A percentile compares a stretch with the other conserved stretches of the same genome.
These are phyloP conservation scores for Panagrolaimus sp. DNA, from an alignment of 1,140 invertebrate species.

Conservation along the genomic window DNA sequence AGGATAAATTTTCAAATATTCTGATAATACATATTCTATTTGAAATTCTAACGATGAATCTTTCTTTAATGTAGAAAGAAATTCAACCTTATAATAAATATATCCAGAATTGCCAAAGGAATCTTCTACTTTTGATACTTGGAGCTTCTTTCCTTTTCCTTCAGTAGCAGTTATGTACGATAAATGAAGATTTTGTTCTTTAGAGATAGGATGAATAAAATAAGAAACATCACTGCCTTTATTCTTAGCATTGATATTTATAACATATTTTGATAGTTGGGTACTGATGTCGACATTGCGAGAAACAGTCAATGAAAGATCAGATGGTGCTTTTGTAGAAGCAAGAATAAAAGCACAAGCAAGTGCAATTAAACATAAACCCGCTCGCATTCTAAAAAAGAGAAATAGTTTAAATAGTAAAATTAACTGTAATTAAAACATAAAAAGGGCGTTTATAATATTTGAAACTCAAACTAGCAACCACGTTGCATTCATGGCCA, in stretches of 20 bases:
- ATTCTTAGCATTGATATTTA: conserved; percentile 40
- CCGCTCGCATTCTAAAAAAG: too few species aligned
- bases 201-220: conserved; percentile 36
- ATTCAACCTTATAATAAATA: conserved; percentile 47
- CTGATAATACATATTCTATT: conserved; percentile 38
- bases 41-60: conserved; percentile 36
- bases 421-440: too few species aligned
- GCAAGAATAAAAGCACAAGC: too few species aligned
- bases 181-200: conserved; percentile 33
- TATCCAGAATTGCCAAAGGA: conserved; percentile 22
- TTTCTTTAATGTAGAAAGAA: conserved; percentile 32
- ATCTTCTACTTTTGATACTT: conserved; percentile 20
- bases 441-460: too few species aligned
- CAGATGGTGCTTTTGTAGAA: too few species aligned
- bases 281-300: conserved; percentile 47
- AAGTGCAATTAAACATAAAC: too few species aligned
- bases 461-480: too few species aligned
- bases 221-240: conserved; percentile 29
- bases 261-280: conserved; percentile 41
- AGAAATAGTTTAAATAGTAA: too few species aligned
- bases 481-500: too few species aligned
- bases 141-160: conserved; percentile 30
- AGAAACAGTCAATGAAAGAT: conserved; percentile 1
- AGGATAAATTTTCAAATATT: conserved; percentile 41
- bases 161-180: conserved; percentile 41